These are phyloP conservation scores for Calosoma granatense DNA, from an alignment of 1,140 invertebrate genomes.

Conservation along the genomic window DNA sequence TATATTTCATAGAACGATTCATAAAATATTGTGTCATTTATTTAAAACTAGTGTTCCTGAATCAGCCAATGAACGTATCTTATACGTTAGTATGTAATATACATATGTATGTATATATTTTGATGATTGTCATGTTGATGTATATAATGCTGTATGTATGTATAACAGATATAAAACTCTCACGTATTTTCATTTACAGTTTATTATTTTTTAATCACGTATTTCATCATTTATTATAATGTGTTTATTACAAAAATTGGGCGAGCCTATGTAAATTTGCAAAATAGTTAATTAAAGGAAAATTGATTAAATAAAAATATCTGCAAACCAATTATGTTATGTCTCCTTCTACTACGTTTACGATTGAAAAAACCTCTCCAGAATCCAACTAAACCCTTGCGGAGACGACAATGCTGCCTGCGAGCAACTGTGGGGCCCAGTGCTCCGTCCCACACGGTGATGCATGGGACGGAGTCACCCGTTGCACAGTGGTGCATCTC, in stretches of 20 bases:
- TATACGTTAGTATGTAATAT: too few species aligned
- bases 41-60: too few species aligned
- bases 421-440: slow-evolving; percentile 12
- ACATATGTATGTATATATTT: too few species aligned
- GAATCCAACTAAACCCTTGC: slow-evolving; percentile 61
- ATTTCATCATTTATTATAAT: slow-evolving; percentile 16
- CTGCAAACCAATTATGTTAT: not conserved
- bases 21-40: too few species aligned
- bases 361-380: slow-evolving; percentile 69
- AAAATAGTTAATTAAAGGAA: too few species aligned
- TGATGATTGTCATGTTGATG: slow-evolving; percentile 14
- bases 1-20: too few species aligned
- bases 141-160: slow-evolving; percentile 19
- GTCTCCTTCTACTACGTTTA: slow-evolving; percentile 57
- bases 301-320: too few species aligned
- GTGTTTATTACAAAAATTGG: slow-evolving; percentile 13
- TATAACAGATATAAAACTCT: slow-evolving; percentile 25
- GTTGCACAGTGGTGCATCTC: not conserved
- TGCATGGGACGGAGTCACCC: not conserved
- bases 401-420: slow-evolving; percentile 40
- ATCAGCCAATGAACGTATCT: too few species aligned
- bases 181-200: not conserved
- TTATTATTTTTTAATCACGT: slow-evolving; percentile 12
- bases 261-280: too few species aligned
- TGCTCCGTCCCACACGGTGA: not conserved